These are phyloP conservation scores for Drosophila mercatorum DNA, from an alignment of 2,888 invertebrate genomes.

Conservation along the genomic window DNA sequence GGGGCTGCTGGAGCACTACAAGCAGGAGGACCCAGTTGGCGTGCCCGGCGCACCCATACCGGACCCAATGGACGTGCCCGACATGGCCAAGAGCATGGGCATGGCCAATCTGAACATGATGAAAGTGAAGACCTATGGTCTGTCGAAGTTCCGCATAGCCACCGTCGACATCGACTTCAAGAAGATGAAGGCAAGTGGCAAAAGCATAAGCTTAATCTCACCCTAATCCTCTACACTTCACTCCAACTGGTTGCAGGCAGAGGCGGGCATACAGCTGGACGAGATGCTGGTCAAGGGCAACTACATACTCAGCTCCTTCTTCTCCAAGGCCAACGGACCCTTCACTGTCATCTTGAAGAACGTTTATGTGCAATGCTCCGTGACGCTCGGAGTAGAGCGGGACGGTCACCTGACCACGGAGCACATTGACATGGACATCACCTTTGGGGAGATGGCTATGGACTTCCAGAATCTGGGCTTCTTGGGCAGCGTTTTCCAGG, in stretches of 20 bases:
- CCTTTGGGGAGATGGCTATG: constrained; percentile 90
- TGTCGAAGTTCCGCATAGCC: constrained; percentile 91
- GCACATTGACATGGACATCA: constrained; percentile 91
- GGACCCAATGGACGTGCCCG: constrained; percentile 92
- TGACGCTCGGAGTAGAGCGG: constrained; percentile 89
- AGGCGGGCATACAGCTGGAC: constrained; percentile 90
- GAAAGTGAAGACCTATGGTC: constrained; percentile 89
- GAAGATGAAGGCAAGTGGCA: constrained; percentile 88
- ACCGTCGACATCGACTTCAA: constrained; percentile 90
- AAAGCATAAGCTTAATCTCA: background rate
- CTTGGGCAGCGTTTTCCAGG: constrained; percentile 89
- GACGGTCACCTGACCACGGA: constrained; percentile 92
- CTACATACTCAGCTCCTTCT: constrained; percentile 90
- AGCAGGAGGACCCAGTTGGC: constrained; percentile 91
- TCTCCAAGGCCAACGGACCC: constrained; percentile 90
- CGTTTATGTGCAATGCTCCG: constrained; percentile 89
- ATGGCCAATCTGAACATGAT: constrained; percentile 89
- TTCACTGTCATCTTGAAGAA: constrained; percentile 91
- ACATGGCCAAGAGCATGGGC: constrained; percentile 90
- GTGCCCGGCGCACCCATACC: constrained; percentile 92
- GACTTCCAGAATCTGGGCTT: constrained; percentile 93
- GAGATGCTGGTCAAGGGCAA: constrained; percentile 89
- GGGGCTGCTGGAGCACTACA: constrained; percentile 90
- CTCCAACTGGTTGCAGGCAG: constrained; percentile 86
- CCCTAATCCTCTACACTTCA: background rate